Evolutionary conservation across 1,140 invertebrate genomes (phyloP).

Genomic region (Heterodera carotae): DNA sequence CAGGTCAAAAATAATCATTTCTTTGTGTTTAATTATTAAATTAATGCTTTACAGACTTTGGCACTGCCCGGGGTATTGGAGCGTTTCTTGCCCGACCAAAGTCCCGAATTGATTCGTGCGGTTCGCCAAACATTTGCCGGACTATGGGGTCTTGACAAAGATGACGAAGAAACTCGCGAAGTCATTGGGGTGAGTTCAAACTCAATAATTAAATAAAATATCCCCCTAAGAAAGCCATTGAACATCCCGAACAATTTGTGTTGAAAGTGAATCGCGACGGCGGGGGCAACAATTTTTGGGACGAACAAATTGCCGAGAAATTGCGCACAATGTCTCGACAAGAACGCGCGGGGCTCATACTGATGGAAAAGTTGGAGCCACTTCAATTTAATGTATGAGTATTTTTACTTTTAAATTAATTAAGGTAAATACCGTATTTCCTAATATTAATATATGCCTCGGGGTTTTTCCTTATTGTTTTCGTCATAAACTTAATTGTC

Average conservation of each 20-base stretch:
- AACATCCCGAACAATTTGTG: slow-evolving; percentile 81
- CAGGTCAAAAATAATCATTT: slow-evolving; percentile 42
- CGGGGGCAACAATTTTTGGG: slow-evolving; percentile 83
- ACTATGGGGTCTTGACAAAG: slow-evolving; percentile 80
- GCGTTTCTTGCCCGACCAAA: slow-evolving; percentile 69
- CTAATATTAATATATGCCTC: too few species aligned
- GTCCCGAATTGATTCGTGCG: slow-evolving; percentile 62
- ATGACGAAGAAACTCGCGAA: slow-evolving; percentile 46
- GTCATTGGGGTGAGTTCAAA: slow-evolving; percentile 40
- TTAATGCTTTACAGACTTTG: slow-evolving; percentile 42
- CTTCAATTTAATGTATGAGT: neutral
- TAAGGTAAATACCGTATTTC: too few species aligned
- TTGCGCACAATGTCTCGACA: slow-evolving; percentile 65
- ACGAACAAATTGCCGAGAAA: slow-evolving; percentile 74
- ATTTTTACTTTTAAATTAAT: too few species aligned
- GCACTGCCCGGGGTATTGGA: slow-evolving; percentile 74
- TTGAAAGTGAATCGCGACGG: slow-evolving; percentile 92
- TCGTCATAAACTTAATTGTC: too few species aligned
- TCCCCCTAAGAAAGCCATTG: slow-evolving; percentile 74
- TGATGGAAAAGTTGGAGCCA: neutral
- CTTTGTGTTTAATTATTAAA: too few species aligned
- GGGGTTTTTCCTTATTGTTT: too few species aligned
- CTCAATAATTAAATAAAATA: neutral
- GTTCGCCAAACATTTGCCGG: slow-evolving; percentile 84
- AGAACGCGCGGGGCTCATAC: neutral